phyloP scores from a whole-genome alignment of 2,113 vertebrate genomes.

The Balaeniceps rex region DNA sequence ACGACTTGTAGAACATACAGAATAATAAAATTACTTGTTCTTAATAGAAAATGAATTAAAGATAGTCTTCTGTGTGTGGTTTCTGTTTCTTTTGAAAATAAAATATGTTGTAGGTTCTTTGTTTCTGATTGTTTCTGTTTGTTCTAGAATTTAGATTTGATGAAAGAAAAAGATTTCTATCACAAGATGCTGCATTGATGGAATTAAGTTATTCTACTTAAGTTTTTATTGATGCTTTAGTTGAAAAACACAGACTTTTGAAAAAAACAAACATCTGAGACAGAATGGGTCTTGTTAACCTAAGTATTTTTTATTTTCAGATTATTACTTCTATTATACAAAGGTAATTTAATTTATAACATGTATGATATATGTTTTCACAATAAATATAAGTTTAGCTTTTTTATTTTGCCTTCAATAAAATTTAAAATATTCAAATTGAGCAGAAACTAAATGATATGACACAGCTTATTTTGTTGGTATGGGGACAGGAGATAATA shows the following conservation, averaged over 20 bases:
- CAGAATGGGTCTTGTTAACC: accelerated
- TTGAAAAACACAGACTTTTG: not conserved
- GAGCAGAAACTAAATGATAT: not conserved
- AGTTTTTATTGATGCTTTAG: not conserved
- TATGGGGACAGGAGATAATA: not conserved
- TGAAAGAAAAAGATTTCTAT: not conserved
- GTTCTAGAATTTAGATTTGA: not conserved
- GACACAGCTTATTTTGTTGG: not conserved
- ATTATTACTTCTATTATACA: not conserved
- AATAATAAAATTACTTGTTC: not conserved
- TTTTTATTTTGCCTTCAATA: not conserved
- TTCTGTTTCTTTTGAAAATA: not conserved
- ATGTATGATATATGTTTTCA: not conserved
- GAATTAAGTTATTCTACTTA: not conserved
- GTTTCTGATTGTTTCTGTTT: not conserved
- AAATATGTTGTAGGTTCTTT: not conserved
- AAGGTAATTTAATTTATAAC: not conserved
- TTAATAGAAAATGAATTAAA: not conserved
- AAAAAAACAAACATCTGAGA: not conserved
- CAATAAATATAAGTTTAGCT: not conserved
- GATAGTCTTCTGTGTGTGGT: not conserved
- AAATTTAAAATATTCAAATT: not conserved
- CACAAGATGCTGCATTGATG: not conserved
- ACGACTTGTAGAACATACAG: not conserved
- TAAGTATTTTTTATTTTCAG: not conserved